Percentiles rank a stretch among this genome's conserved stretches.
Evolutionary conservation across 2,113 vertebrate genomes (phyloP).

Genomic region (Cyprinodon brontotheroides): DNA sequence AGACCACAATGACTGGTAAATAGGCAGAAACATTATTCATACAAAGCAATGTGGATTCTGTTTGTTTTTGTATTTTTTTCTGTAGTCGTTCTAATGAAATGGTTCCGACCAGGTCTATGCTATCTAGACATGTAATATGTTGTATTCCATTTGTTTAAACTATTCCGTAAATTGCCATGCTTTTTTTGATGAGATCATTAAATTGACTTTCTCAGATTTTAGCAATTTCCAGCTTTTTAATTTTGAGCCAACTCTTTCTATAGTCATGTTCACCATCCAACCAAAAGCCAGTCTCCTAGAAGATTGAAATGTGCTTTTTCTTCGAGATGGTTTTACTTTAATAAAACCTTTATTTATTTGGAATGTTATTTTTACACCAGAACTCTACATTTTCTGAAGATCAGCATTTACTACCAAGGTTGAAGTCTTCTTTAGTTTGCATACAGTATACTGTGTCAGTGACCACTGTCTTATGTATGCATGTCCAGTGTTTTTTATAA

Average conservation of each 20-base stretch:
- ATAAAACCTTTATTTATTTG: background rate
- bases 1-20: constrained; percentile 64
- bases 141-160: constrained; percentile 35
- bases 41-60: constrained; percentile 47
- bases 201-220: background rate
- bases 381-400: background rate
- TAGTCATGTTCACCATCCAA: background rate
- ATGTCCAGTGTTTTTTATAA: too few relatives aligned
- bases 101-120: constrained; percentile 56
- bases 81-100: constrained; percentile 40
- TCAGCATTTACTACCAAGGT: background rate
- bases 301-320: background rate
- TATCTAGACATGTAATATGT: constrained; percentile 31
- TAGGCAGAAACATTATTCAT: constrained; percentile 57
- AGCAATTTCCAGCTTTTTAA: background rate
- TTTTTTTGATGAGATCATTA: background rate
- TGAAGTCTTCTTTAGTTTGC: background rate
- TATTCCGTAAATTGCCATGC: background rate
- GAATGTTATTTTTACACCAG: background rate
- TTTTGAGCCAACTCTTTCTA: background rate
- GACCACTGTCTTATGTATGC: too few relatives aligned
- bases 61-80: constrained; percentile 61
- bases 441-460: background rate
- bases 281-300: background rate
- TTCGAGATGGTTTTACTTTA: background rate